Base-by-base conservation (phyloP, 2,888 invertebrate species). In the Pandemis heparana region DNA sequence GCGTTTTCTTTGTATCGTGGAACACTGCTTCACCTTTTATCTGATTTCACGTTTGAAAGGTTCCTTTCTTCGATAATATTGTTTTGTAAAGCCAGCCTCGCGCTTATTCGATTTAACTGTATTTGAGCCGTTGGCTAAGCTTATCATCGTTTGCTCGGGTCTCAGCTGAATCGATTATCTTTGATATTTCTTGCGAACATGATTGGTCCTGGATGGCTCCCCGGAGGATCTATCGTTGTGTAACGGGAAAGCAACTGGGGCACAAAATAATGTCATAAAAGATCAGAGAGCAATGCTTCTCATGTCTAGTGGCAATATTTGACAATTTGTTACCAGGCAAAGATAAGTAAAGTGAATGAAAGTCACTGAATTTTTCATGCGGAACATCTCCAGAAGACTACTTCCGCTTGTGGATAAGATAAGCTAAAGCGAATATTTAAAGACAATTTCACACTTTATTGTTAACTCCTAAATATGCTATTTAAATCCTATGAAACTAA, bases 181-280 rank as follows among this genome's bases (percentile, higher is more conserved):
- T 74, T 74, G 74, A 74, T 74, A 74, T 74, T 74, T 74, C 65
- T 74, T 70, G 74, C 74, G 74, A 70, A 74, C 70, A 69, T 65
- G 74, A 74, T 74, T 74, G 74, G 65, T 64, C 69, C 60, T 60
- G 60, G 65, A 59, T 71, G 59, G 70, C 41, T 43, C 74, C 73
- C 70, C 65, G 51, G 61, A 63, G 73, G 65, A 43, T 64, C 51
- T 38, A 46, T 23, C 62, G 39, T 46, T 56, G 53, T 69, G 65
- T 74, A 60, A 70, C 70, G 70, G 61, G 74, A 65, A 70, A 74
- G 68, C 48, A 73, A 74, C 74, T 74, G 65, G 65, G 69, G 64
- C 65, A 70, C 70, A 74, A 65, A 70, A 74, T 70, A 59, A 65
- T 74, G 69, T 43, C 70, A 61, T 68, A 43, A 63, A 61, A 61